Conservation (phyloP, 1,140 invertebrate genomes). For the Halesus radiatus region DNA sequence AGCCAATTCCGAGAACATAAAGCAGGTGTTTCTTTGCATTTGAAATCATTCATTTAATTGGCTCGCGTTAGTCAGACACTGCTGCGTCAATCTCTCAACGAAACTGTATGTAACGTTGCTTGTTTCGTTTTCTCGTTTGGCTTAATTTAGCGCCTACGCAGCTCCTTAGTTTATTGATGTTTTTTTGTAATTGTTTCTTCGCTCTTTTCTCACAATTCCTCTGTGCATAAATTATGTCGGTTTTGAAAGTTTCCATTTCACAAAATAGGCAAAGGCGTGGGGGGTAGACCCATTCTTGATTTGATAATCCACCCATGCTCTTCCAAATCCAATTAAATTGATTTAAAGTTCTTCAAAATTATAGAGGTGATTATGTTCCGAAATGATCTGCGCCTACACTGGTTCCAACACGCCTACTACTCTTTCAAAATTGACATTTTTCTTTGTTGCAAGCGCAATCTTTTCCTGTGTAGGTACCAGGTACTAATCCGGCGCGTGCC, state of each 20-base stretch:
- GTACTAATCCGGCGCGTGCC: neutral
- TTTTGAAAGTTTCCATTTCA: conserved; percentile 13
- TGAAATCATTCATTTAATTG: too few relatives aligned
- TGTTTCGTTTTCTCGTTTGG: neutral
- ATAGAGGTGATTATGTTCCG: conserved; percentile 30
- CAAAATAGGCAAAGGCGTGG: conserved; percentile 38
- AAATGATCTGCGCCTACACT: conserved; percentile 22
- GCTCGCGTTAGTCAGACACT: too few relatives aligned
- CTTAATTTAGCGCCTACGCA: conserved; percentile 13
- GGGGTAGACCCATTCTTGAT: conserved; percentile 4
- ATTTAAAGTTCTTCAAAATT: conserved; percentile 34
- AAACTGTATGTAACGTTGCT: too few relatives aligned
- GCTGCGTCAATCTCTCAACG: too few relatives aligned
- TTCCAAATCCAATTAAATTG: conserved; percentile 35
- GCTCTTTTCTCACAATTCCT: conserved; percentile 32
- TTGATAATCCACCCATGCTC: conserved; percentile 20
- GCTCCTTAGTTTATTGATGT: neutral
- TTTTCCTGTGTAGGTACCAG: conserved; percentile 9
- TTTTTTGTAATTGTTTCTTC: conserved; percentile 25
- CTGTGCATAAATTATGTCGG: conserved; percentile 26
- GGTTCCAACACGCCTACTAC: conserved; percentile 9
- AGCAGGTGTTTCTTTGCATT: too few relatives aligned
- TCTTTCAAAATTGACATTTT: conserved; percentile 25
- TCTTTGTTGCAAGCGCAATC: conserved; percentile 31
- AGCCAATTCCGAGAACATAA: too few relatives aligned